A percentile compares a stretch with the other conserved stretches of the same genome.
These are phyloP conservation scores for Embiotoca jacksoni DNA, from an alignment of 2,113 vertebrate species.

Conservation along the genomic window DNA sequence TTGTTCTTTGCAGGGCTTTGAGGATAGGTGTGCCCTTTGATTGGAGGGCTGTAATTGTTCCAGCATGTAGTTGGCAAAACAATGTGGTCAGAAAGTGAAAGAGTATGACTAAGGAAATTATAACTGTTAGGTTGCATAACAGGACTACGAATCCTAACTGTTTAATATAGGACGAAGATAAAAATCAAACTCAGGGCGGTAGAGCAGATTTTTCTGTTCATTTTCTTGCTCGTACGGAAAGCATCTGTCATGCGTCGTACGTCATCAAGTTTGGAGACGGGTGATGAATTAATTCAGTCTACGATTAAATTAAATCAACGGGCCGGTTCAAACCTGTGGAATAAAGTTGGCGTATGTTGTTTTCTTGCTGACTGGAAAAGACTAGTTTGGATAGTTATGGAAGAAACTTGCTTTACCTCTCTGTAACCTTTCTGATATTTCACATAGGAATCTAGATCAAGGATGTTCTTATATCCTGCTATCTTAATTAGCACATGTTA, in stretches of 20 bases:
- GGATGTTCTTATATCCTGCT: constrained; percentile 69
- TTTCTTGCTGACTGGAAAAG: constrained; percentile 32
- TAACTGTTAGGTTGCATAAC: background rate
- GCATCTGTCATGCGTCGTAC: background rate
- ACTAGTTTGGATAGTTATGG: constrained; percentile 20
- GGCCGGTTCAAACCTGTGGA: background rate
- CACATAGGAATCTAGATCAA: constrained; percentile 79
- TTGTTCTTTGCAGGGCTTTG: constrained; percentile 59
- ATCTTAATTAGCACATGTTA: constrained; percentile 80
- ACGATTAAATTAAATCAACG: constrained; percentile 5
- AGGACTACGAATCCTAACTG: constrained; percentile 1
- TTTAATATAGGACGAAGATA: background rate
- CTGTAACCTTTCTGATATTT: constrained; percentile 66
- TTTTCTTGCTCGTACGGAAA: constrained; percentile 14
- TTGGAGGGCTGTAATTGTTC: constrained; percentile 66
- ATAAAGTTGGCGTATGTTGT: constrained; percentile 2
- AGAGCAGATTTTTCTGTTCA: background rate
- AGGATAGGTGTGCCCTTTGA: constrained; percentile 58
- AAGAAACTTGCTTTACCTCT: constrained; percentile 66
- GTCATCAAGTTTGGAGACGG: constrained; percentile 23
- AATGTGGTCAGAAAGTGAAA: background rate
- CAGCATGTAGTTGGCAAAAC: constrained; percentile 53
- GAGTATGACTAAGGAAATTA: constrained; percentile 29
- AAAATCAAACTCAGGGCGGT: background rate
- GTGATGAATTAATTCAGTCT: constrained; percentile 40